Evolutionary conservation across 1,140 invertebrate genomes (phyloP).

Genomic region (Neodiprion pinetum): DNA sequence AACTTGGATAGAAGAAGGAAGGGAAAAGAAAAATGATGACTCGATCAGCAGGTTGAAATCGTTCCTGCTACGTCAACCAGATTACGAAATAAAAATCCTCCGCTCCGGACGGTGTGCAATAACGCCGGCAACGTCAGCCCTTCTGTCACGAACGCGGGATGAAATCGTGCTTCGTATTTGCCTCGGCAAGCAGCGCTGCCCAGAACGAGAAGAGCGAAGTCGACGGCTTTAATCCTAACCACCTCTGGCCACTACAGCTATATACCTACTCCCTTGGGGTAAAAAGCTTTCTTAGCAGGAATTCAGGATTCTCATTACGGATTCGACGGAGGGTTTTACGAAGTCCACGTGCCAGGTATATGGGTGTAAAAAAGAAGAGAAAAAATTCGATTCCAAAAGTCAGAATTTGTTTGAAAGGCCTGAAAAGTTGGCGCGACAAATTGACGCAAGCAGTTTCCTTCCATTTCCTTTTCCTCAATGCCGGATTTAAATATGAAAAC

Average conservation of each 20-base stretch:
- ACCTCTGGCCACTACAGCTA: background rate
- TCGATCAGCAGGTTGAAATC: background rate
- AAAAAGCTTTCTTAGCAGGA: constrained; percentile 3
- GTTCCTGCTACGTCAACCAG: background rate
- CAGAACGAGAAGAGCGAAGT: background rate
- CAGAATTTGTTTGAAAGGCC: no score
- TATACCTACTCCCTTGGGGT: background rate
- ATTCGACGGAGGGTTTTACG: background rate
- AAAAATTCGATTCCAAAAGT: no score
- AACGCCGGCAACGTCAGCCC: background rate
- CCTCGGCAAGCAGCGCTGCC: background rate
- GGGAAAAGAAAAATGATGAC: background rate
- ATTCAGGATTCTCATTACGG: constrained; percentile 2
- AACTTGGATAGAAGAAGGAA: background rate
- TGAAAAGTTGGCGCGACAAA: no score
- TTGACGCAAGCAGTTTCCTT: no score
- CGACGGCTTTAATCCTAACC: background rate
- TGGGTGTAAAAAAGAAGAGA: no score
- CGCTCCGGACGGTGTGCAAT: background rate
- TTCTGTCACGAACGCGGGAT: background rate
- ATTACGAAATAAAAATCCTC: background rate
- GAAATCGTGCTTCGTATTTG: background rate
- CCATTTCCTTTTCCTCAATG: no score
- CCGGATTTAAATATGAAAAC: no score
- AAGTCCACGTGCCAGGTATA: no score